Percentiles rank a stretch among this genome's conserved stretches.
Conservation (phyloP, 2,888 invertebrate species). For the Sarcophaga rosellei region DNA sequence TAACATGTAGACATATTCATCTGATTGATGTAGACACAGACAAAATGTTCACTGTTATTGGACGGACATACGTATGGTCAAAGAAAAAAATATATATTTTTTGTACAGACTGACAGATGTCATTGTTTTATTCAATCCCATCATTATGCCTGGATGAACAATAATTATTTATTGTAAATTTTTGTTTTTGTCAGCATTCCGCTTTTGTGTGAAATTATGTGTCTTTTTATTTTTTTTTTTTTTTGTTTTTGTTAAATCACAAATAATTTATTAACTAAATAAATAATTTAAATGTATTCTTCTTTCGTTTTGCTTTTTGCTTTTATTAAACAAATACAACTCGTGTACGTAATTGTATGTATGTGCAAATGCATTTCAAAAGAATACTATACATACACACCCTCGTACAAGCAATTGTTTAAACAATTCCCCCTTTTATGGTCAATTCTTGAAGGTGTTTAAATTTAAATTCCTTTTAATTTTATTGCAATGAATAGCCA, state of each 20-base stretch:
- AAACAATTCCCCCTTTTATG: slow-evolving; percentile 15
- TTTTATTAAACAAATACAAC: slow-evolving; percentile 18
- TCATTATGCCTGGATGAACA: slow-evolving; percentile 61
- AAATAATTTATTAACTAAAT: slow-evolving; percentile 55
- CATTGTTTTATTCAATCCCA: slow-evolving; percentile 55
- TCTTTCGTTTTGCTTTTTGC: slow-evolving; percentile 1
- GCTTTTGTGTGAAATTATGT: background rate
- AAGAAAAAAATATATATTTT: background rate
- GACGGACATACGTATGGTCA: slow-evolving; percentile 5
- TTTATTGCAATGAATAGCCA: slow-evolving; percentile 17
- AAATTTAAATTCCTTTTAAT: slow-evolving; percentile 1
- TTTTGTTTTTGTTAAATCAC: background rate
- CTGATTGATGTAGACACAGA: slow-evolving; percentile 43
- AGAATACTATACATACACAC: background rate
- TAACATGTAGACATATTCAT: slow-evolving; percentile 26
- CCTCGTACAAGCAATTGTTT: background rate
- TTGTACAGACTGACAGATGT: slow-evolving; percentile 45
- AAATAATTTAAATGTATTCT: slow-evolving; percentile 42
- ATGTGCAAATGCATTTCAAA: slow-evolving; percentile 24
- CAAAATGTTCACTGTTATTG: background rate
- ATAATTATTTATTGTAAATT: slow-evolving; percentile 55
- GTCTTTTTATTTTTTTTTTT: background rate
- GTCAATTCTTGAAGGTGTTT: slow-evolving; percentile 27
- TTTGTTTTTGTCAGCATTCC: background rate
- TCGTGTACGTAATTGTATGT: background rate